These are phyloP conservation scores for Lagenorhynchus albirostris DNA, from an alignment of 2,113 vertebrate genomes.

Conservation along the genomic window DNA sequence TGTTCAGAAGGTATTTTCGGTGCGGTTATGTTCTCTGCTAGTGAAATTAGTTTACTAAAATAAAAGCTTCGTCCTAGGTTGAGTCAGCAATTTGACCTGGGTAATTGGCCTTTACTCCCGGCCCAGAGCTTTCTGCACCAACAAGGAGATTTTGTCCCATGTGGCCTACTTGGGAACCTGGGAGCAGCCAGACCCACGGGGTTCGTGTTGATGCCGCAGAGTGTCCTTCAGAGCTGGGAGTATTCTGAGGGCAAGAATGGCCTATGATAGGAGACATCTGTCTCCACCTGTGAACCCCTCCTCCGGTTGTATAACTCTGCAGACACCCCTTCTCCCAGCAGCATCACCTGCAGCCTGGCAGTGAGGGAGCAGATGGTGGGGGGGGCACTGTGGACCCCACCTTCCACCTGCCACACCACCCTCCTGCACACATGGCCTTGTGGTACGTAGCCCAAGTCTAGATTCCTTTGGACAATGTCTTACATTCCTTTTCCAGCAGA, in stretches of 20 bases:
- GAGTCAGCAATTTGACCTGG: slow-evolving; percentile 1
- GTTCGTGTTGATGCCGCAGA: background rate
- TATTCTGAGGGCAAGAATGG: background rate
- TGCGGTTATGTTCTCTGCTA: background rate
- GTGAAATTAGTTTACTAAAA: slow-evolving; percentile 14
- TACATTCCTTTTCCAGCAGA: background rate
- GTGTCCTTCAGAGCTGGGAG: background rate
- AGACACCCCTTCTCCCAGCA: background rate
- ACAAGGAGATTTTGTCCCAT: background rate
- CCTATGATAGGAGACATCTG: background rate
- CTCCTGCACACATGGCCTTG: accelerated
- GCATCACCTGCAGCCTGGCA: background rate
- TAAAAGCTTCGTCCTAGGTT: background rate
- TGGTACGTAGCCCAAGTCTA: accelerated
- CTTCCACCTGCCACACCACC: background rate
- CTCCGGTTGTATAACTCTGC: background rate
- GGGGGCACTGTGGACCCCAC: accelerated
- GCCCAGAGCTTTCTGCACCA: background rate
- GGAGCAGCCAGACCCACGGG: background rate
- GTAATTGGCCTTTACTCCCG: background rate
- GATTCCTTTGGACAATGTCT: background rate
- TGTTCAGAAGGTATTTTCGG: slow-evolving; percentile 38
- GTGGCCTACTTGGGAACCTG: background rate
- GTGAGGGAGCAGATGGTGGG: too few relatives aligned
- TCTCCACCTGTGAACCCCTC: background rate